Percentiles rank a stretch among this genome's conserved stretches.
Conservation (phyloP, 2,888 invertebrate species). For the Ariolimax columbianus region DNA sequence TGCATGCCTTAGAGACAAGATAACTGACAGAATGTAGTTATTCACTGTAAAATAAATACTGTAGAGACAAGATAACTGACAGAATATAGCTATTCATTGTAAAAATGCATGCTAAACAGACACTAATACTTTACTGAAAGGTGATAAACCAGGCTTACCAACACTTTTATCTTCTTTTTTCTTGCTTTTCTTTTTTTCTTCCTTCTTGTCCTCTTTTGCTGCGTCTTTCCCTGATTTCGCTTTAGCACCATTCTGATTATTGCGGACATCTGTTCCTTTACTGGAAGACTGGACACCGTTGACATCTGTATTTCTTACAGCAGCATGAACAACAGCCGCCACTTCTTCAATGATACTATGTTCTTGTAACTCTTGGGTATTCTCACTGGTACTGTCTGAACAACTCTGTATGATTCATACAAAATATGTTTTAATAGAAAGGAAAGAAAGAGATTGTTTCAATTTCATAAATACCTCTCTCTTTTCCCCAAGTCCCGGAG, state of each 20-base stretch:
- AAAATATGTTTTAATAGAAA: not conserved
- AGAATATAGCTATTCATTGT: too few species aligned
- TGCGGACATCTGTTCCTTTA: not conserved
- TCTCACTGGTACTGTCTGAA: conserved; percentile 35
- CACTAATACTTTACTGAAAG: not conserved
- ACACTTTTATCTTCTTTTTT: conserved; percentile 74
- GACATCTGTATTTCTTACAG: not conserved
- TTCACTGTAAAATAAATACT: too few species aligned
- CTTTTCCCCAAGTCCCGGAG: too few species aligned
- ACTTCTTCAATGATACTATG: not conserved
- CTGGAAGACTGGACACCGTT: not conserved
- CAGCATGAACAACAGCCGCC: not conserved
- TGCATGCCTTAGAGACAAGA: too few species aligned
- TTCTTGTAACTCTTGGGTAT: not conserved
- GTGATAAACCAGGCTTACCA: conserved; percentile 60
- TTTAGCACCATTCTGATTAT: conserved; percentile 21
- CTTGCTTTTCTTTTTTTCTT: conserved; percentile 64
- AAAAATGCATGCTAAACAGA: too few species aligned
- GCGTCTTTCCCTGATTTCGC: conserved; percentile 36
- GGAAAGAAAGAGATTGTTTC: too few species aligned
- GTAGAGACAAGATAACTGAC: too few species aligned
- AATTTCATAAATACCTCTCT: not conserved
- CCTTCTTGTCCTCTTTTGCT: conserved; percentile 65
- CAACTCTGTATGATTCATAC: conserved; percentile 33
- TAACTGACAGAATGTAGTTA: too few species aligned